These are phyloP conservation scores for Emydoidea blandingii DNA, from an alignment of 2,797 vertebrate genomes.

Conservation along the genomic window DNA sequence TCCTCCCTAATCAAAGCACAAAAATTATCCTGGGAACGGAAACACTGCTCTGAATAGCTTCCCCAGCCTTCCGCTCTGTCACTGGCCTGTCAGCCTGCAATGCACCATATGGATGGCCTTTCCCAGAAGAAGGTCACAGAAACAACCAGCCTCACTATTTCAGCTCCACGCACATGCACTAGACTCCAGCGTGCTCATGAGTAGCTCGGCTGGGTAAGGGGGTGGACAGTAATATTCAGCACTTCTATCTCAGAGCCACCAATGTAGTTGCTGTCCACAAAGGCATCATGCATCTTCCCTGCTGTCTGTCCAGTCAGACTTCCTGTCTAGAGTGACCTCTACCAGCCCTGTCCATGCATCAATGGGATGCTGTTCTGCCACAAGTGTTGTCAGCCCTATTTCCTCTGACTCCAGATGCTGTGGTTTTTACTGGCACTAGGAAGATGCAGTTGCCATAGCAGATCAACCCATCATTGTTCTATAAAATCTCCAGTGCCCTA, in stretches of 20 bases:
- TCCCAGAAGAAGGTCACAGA: constrained; percentile 41
- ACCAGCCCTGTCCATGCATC: background rate
- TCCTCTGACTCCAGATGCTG: background rate
- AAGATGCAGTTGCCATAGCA: background rate
- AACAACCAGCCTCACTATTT: background rate
- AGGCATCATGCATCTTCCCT: background rate
- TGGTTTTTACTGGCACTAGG: background rate
- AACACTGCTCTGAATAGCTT: constrained; percentile 56
- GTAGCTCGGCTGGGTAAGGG: background rate
- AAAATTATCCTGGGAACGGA: constrained; percentile 68
- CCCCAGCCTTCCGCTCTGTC: background rate
- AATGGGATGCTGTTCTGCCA: background rate
- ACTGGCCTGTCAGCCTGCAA: constrained; percentile 36
- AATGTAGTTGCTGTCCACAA: background rate
- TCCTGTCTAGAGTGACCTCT: background rate
- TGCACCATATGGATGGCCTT: background rate
- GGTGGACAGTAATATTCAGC: background rate
- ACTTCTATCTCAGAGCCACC: background rate
- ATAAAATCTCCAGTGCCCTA: background rate
- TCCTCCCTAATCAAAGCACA: constrained; percentile 58
- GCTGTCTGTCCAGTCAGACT: background rate
- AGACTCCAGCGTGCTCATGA: background rate
- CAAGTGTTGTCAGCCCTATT: background rate
- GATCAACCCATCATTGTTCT: background rate
- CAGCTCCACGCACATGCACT: rapidly evolving